Base-by-base conservation (phyloP, 2,113 vertebrate genomes). In the Saguinus midas region DNA sequence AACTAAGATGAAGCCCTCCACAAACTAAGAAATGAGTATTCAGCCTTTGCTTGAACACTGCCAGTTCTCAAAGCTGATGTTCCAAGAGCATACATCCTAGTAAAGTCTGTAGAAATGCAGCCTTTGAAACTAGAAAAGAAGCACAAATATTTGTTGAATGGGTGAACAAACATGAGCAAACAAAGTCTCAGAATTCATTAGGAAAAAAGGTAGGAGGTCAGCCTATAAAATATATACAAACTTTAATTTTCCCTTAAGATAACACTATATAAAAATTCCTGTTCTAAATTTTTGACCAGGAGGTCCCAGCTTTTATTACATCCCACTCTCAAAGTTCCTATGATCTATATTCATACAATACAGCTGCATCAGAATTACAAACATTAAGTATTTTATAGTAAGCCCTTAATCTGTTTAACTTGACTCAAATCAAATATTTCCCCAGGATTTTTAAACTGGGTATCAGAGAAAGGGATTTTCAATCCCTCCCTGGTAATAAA, bases 101-200 rank as follows among this genome's bases (percentile, higher is more conserved):
- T 17, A 55, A 91, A 64, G 16, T 48, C 37, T 50, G 18, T 5
- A 87, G 40, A 83, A 95, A 57, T 73, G 25, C 25, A 91, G 48
- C n/a, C n/a, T 57, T 80, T 66, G 52, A 73, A 43, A 94, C 27
- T 64, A 94, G 52, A 79, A 91, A 88, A 94, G 23, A 86, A 91
- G 6, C 20, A 81, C 29, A 92, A 75, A 35, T 55, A 88, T 55
- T 76, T 92, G 45, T 21, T 68, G 25, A 86, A 66, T 80, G 37
- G 81, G 32, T 82, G 81, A 76, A 81, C 27, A 70, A 72, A 84
- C 66, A 61, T 70, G 29, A 64, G 61, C 61, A 7, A 86, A 20
- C 79, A 48, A 93, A 96, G 48, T 68, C 57, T 27, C 57, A 81
- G 27, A 80, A 75, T 86, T 90, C 64, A 66, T 57, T 50, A 86